Conservation (phyloP, 1,140 invertebrate genomes). For the Mactra quadrangularis region DNA sequence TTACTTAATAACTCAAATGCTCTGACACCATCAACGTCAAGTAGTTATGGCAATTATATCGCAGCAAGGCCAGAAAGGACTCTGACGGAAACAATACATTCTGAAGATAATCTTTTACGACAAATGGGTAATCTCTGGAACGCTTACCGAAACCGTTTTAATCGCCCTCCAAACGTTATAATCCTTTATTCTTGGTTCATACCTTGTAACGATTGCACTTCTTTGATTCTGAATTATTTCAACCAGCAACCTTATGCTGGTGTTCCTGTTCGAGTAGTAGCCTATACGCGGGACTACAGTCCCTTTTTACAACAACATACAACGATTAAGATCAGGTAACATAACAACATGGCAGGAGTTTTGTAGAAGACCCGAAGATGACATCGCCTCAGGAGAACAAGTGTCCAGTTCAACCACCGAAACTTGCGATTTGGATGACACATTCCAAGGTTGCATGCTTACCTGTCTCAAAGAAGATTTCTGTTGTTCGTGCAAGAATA, state of each 20-base stretch:
- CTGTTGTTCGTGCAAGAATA: constrained; percentile 18
- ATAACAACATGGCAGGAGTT: not conserved
- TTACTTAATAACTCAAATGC: too few relatives aligned
- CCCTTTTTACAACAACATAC: not conserved
- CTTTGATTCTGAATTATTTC: not conserved
- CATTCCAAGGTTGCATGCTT: constrained; percentile 16
- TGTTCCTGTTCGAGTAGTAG: not conserved
- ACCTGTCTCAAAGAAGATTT: not conserved
- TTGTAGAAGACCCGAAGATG: not conserved
- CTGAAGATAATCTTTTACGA: too few relatives aligned
- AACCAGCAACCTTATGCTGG: not conserved
- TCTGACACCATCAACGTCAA: not conserved
- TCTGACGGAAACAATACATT: too few relatives aligned
- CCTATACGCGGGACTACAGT: not conserved
- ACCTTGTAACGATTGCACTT: not conserved
- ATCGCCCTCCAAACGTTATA: not conserved
- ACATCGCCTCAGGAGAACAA: not conserved
- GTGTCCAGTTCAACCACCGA: constrained; percentile 81
- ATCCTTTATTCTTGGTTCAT: constrained; percentile 4
- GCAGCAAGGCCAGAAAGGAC: not conserved
- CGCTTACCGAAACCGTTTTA: too few relatives aligned
- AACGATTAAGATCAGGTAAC: not conserved
- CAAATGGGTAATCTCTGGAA: too few relatives aligned
- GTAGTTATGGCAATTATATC: not conserved
- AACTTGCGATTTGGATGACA: not conserved